Evolutionary conservation across 1,140 invertebrate species (phyloP).

Genomic region (Diprion similis): DNA sequence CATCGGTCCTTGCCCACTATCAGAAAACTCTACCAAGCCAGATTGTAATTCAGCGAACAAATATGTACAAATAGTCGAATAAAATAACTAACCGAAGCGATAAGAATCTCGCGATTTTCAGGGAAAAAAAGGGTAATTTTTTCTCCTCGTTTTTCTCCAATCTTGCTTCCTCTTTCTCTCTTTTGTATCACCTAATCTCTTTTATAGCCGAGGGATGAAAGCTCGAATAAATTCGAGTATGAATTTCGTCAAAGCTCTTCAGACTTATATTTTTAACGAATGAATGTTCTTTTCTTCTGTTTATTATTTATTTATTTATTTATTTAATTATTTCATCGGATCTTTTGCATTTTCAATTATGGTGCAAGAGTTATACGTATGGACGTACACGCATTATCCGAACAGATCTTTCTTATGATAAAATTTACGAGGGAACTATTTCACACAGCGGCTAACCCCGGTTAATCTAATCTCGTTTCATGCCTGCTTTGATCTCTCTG

Average conservation of each 20-base stretch:
- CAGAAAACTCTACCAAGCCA: background rate
- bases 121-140: background rate
- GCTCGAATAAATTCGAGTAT: background rate
- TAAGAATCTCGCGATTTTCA: background rate
- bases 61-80: background rate
- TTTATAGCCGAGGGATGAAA: background rate
- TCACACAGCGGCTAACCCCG: no score
- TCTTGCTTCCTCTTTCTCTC: background rate
- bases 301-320: no score
- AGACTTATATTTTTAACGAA: no score
- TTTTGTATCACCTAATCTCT: background rate
- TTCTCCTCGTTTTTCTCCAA: background rate
- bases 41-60: background rate
- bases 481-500: background rate
- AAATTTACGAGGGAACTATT: no score
- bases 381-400: no score
- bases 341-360: no score
- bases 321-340: no score
- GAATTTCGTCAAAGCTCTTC: no score
- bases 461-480: no score
- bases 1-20: background rate
- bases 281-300: no score
- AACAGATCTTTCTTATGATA: no score
- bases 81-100: background rate
- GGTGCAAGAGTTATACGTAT: no score